Base-by-base conservation (phyloP, 2,113 vertebrate genomes). In the Genyomyrus donnyi region DNA sequence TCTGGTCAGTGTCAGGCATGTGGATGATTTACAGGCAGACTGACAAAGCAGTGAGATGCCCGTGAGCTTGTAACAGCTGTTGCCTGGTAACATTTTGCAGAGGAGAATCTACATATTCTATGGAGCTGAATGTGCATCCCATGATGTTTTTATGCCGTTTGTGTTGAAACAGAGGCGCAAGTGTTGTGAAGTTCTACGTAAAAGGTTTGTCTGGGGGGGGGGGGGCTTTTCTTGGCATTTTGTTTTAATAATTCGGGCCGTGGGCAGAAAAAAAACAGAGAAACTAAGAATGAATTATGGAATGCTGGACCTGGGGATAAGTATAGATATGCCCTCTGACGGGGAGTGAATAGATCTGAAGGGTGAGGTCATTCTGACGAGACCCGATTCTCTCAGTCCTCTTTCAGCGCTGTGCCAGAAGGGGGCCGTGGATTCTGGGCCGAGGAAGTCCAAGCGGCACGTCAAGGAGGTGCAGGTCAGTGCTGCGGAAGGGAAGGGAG, bases 351-450 rank as follows among this genome's bases (percentile, higher is more conserved):
- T 52, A 27, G 27, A 56, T 31, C 21, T 42, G 48, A 87, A 56
- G 48, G 52, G 35, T 62, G 53, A 88, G 35, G 35, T 66, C 35
- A 7, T 58, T 48, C 49, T 85, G 42, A 49, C 8, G 31, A 53
- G 31, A 48, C 39, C 52, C 46, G 11, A 84, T 45, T 84, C 66
- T 62, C 39, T 84, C 52, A 89, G 89, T n/a, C 89, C 89, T 17
- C 77, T 85, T 45, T 89, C 89, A 62, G 89, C 52, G 5, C 52
- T 85, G 19, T 89, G 89, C 84, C 89, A 89, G 21, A 85, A 52
- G 80, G 52, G 52, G 39, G 50, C 89, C 24, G 5, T 45, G 39
- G 80, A 89, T 52, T 42, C 89, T 19, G 88, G 70, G 70, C 17
- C 70, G 5, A 50, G 89, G 80, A 89, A 85, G 31, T 53, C 89